Percentiles rank a stretch among this genome's conserved stretches.
These are phyloP conservation scores for Carlito syrichta DNA, from an alignment of 2,113 vertebrate species.

Conservation along the genomic window DNA sequence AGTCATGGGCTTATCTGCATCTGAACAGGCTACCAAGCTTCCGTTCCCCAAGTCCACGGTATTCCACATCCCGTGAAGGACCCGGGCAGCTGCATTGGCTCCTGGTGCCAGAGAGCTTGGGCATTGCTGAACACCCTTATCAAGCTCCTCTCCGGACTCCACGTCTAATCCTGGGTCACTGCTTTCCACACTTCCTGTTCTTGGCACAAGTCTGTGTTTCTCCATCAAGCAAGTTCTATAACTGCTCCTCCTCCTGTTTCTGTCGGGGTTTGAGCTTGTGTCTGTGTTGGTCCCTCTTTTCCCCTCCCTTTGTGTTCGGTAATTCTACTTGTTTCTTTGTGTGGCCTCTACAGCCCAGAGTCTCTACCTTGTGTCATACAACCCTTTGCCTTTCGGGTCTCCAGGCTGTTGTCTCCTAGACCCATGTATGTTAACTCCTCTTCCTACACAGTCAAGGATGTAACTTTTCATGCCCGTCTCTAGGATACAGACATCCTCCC, in stretches of 20 bases:
- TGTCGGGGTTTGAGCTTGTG: background rate
- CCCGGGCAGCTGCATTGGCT: rapidly evolving
- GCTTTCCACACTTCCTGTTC: background rate
- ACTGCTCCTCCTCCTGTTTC: background rate
- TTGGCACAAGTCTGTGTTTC: background rate
- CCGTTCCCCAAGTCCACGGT: no score
- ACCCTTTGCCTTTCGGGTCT: background rate
- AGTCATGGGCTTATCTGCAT: background rate
- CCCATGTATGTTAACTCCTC: background rate
- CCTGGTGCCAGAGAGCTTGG: background rate
- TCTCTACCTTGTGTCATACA: background rate
- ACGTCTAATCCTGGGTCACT: background rate
- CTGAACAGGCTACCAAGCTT: background rate
- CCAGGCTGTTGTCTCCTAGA: background rate
- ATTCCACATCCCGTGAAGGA: background rate
- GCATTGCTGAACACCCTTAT: background rate
- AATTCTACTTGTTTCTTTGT: background rate
- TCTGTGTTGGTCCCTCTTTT: background rate
- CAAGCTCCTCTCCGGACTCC: background rate
- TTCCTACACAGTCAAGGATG: background rate
- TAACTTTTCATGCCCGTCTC: background rate
- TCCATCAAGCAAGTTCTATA: background rate
- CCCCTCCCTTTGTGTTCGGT: background rate
- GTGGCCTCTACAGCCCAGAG: background rate
- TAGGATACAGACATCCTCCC: background rate